Evolutionary conservation across 2,888 invertebrate genomes (phyloP), one percentile per base, ranked within the genome.

Genomic region (Galerucella nymphaeae): DNA sequence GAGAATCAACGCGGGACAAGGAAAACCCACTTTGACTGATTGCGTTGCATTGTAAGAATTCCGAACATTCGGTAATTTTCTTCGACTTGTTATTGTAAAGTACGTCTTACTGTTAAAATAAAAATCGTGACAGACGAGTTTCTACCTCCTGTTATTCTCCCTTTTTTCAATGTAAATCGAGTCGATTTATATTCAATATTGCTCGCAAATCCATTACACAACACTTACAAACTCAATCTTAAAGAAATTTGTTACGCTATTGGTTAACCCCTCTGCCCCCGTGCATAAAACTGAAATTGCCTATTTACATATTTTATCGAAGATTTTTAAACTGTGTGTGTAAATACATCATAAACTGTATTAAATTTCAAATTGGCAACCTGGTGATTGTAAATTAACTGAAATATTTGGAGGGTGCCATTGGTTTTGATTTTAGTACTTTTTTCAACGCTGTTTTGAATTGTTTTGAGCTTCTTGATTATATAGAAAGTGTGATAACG

Each of bases 131-230:
- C 42, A 1, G 45, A 13, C 5, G 14, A 14, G 5, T 6, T 48
- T 48, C 48, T 48, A 48, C n/a, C 48, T 48, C 48, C 48, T 48
- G 48, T n/a, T n/a, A n/a, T 53, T 53, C 53, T 38, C 38, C 59
- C 67, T 20, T 50, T 59, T 41, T 67, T 61, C 61, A 61, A 75
- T 75, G 75, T 69, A 77, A 76, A 77, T 78, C 76, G 75, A 79
- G 77, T 76, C 78, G 71, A 79, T 79, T 79, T 79, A 79, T 79
- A 77, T 79, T 76, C 79, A 79, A 75, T 75, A 75, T 75, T 75
- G 72, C 73, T 66, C 48, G 48, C 74, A 77, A 77, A 72, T 71
- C 75, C 63, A 78, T 77, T 76, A 68, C 48, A 11, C 50, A 50
- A 68, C 75, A 78, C 76, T 78, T 75, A 74, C 48, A 68, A 74